Evolutionary conservation across 2,888 invertebrate genomes (phyloP), one percentile per base, ranked within the genome.

Genomic region (Andrena marginata): DNA sequence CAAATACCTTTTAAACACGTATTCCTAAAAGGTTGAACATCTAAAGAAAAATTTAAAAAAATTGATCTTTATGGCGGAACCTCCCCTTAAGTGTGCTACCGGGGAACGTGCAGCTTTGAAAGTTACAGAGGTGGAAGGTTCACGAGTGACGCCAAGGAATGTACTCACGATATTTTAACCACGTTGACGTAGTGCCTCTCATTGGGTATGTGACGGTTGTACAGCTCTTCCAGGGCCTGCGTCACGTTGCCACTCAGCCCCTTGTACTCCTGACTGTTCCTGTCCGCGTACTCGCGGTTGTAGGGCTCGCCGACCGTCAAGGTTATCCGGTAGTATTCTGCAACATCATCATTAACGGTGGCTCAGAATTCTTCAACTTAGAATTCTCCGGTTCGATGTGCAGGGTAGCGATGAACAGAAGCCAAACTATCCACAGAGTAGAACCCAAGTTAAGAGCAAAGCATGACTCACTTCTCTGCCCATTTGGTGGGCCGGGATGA

Each of bases 101-200:
- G 2, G 0, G 13, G 13, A 42, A 42, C 13, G 4, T 42, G 42
- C 13, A 42, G 42, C 13, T 4, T 42, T 42, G 13, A 42, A 42
- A 13, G 42, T 42, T 42, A 13, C 42, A 42, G 3, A 4, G 42
- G 42, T 10, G 42, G 42, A 42, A 13, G 35, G 13, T 42, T 42
- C 13, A 1, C 42, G 4, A 42, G 42, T 13, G 4, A 1, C 13
- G 0, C 1, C 10, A 4, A 56, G 4, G 23, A 13, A 2, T 4
- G 20, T 20, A 95, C 96, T 96, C 94, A 97, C 97, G 96, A 95
- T 91, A 97, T 96, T 85, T 96, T 96, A 26, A 97, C 95, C 23
- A 97, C 95, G 77, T 95, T 96, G 0, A 96, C 95, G 4, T 88
- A 88, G 56, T 92, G 90, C 56, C 89, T 87, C 70, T 90, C 87